A percentile compares a stretch with the other conserved stretches of the same genome.
phyloP scores from a whole-genome alignment of 2,113 vertebrate genomes.

The Callocephalon fimbriatum region DNA sequence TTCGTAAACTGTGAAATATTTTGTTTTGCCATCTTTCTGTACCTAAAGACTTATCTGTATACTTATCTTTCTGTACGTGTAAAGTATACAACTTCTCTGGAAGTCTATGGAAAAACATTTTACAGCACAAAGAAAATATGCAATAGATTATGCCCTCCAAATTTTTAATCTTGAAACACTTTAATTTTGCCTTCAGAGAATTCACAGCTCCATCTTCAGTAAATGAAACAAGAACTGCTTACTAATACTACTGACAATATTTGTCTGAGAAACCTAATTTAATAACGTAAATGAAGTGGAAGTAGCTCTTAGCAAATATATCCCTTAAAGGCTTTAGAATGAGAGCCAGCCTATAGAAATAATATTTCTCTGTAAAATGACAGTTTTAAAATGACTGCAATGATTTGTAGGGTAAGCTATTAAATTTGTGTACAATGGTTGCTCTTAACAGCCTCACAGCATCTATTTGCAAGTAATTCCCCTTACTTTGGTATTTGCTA shows the following conservation, averaged over 20 bases:
- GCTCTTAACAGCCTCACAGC: slow-evolving; percentile 6
- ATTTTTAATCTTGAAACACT: slow-evolving; percentile 11
- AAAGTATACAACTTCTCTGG: not conserved
- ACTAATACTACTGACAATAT: slow-evolving; percentile 32
- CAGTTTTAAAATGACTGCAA: slow-evolving; percentile 14
- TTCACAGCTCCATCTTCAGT: not conserved
- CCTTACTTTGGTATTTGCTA: not conserved
- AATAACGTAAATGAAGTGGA: slow-evolving; percentile 54
- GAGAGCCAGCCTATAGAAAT: slow-evolving; percentile 24
- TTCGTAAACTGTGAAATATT: not conserved
- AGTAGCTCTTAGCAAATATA: slow-evolving; percentile 37
- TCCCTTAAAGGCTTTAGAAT: slow-evolving; percentile 36
- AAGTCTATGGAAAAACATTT: not conserved
- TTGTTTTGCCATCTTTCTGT: not conserved
- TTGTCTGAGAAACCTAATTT: slow-evolving; percentile 55
- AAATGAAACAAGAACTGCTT: slow-evolving; percentile 2
- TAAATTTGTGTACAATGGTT: slow-evolving; percentile 13
- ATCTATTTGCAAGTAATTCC: slow-evolving; percentile 39
- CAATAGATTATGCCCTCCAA: not conserved
- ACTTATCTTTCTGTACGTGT: not conserved
- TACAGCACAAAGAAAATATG: not conserved
- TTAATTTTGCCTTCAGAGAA: slow-evolving; percentile 16
- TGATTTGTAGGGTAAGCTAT: slow-evolving; percentile 29
- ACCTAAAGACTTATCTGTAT: not conserved
- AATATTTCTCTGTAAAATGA: slow-evolving; percentile 20